phyloP scores from a whole-genome alignment of 2,888 invertebrate genomes.

The Polydrusus tereticollis region DNA sequence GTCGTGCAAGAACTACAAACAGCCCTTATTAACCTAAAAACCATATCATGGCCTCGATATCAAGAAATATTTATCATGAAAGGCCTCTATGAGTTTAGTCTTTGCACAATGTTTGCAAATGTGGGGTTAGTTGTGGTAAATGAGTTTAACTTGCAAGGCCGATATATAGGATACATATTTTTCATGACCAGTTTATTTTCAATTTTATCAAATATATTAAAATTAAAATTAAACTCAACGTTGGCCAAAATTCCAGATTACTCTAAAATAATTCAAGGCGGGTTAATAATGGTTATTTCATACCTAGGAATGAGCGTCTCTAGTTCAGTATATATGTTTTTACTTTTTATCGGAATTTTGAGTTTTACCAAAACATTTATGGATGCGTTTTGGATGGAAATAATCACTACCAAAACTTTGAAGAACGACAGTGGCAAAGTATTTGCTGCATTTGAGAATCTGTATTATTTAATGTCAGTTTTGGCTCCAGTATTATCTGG shows the following conservation, averaged over 20 bases:
- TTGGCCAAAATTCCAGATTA: constrained; percentile 37
- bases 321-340: constrained; percentile 20
- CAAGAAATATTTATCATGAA: constrained; percentile 47
- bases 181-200: constrained; percentile 32
- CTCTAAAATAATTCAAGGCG: constrained; percentile 34
- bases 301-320: constrained; percentile 38
- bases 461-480: constrained; percentile 40
- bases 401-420: constrained; percentile 36
- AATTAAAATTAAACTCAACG: constrained; percentile 39
- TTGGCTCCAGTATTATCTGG: constrained; percentile 48
- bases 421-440: constrained; percentile 50
- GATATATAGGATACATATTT: constrained; percentile 43
- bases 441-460: constrained; percentile 49
- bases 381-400: constrained; percentile 42
- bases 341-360: constrained; percentile 29
- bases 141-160: constrained; percentile 42
- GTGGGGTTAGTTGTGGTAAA: constrained; percentile 42
- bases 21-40: constrained; percentile 39
- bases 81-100: constrained; percentile 40
- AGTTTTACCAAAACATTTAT: constrained; percentile 35
- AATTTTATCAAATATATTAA: constrained; percentile 43
- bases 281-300: constrained; percentile 31
- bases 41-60: constrained; percentile 45
- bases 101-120: constrained; percentile 31
- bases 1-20: constrained; percentile 33